These are phyloP conservation scores for Pseudois nayaur DNA, from an alignment of 2,113 vertebrate species.

Conservation along the genomic window DNA sequence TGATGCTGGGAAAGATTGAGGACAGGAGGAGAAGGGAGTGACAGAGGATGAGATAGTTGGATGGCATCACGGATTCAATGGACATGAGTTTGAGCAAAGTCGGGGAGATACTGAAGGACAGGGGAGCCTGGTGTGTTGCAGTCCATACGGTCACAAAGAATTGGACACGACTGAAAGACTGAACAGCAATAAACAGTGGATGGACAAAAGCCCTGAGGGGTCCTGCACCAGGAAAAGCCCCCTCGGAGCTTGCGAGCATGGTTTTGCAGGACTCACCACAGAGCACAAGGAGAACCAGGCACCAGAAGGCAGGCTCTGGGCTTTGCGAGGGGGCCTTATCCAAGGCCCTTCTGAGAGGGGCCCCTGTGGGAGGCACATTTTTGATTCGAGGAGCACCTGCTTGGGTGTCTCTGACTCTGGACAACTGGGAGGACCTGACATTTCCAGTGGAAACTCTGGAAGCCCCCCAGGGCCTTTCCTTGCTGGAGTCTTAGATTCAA, in stretches of 20 bases:
- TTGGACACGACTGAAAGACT: not conserved
- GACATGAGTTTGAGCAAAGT: not conserved
- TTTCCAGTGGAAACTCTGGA: not conserved
- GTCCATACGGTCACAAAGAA: not conserved
- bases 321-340: not conserved
- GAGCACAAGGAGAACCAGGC: not conserved
- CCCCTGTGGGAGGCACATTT: not conserved
- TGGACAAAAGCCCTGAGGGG: not conserved
- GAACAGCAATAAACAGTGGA: not conserved
- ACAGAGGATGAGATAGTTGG: not conserved
- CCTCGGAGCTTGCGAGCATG: not conserved
- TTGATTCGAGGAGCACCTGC: not conserved
- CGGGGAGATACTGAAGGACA: not conserved
- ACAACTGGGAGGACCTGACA: not conserved
- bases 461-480: not conserved
- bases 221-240: not conserved
- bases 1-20: not conserved
- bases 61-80: not conserved
- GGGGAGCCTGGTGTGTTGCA: not conserved
- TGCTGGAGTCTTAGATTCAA: not conserved
- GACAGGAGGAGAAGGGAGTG: not conserved
- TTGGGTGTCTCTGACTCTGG: not conserved
- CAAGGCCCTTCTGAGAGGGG: not conserved
- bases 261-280: fast-evolving
- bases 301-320: not conserved